phyloP scores from a whole-genome alignment of 2,888 invertebrate genomes.

The Pterostichus madidus region DNA sequence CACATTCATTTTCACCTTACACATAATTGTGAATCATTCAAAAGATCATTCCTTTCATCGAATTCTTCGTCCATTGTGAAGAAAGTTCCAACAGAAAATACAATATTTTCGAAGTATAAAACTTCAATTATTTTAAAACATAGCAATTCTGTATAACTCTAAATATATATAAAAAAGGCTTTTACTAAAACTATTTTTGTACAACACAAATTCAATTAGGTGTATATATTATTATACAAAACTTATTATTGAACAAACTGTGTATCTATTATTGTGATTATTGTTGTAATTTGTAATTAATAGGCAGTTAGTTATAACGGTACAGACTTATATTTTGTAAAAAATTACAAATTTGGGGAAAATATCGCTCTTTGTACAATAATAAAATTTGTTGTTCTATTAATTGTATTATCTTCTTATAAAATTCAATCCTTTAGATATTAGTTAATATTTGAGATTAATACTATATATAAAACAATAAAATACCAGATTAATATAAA shows the following conservation, averaged over 20 bases:
- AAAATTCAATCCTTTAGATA: too few relatives aligned
- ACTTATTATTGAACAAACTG: constrained; percentile 29
- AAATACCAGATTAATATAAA: background rate
- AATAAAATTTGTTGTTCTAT: constrained; percentile 36
- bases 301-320: background rate
- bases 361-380: constrained; percentile 38
- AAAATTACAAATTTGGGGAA: constrained; percentile 17
- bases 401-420: background rate
- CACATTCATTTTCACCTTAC: constrained; percentile 25
- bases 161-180: background rate
- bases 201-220: background rate
- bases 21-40: constrained; percentile 33
- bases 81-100: constrained; percentile 34
- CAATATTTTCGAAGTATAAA: constrained; percentile 39
- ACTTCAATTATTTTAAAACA: constrained; percentile 42
- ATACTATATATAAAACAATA: background rate
- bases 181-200: constrained; percentile 21
- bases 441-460: too few relatives aligned
- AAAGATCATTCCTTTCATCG: background rate
- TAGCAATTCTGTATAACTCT: constrained; percentile 43
- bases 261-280: constrained; percentile 41
- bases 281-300: background rate
- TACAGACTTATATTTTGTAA: constrained; percentile 41
- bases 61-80: constrained; percentile 41
- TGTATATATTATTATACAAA: constrained; percentile 29